Base-by-base conservation (phyloP, 2,888 invertebrate genomes). In the Tachina grossa region DNA sequence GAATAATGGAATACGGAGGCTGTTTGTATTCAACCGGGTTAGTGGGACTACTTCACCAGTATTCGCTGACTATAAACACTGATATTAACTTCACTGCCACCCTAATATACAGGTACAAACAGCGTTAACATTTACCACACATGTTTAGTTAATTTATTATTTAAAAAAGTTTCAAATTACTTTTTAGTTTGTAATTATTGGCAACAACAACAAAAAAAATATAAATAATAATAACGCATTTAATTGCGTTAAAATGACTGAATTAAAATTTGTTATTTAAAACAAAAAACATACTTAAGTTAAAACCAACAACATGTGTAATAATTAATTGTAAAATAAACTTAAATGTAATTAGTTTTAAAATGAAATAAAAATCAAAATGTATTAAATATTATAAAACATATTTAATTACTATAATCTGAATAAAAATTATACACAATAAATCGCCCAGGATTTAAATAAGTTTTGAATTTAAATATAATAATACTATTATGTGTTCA, bases 161-260 rank as follows among this genome's bases (percentile, higher is more conserved):
- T 6, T 72, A 55, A 72, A 47, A 65, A 49, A 61, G 10, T 71
- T 39, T 66, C 41, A 49, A 55, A 76, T 22, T 63, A 49, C 49
- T 74, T 39, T 51, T 82, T 63, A 71, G 51, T 69, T 71, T 69
- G 47, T 72, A 77, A 68, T 80, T 76, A 76, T 51, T 51, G 55
- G 45, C 22, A 63, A 14, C 43, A 45, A 68, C 53, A 43, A 43
- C n/a, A 63, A 53, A 47, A 59, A 53, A 51, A 2, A 45, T 6
- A 31, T 31, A 31, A 69, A 45, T 41, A 65, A 63, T 72, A 66
- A 80, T 88, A n/a, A n/a, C n/a, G 90, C 90, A 91, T 89, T 89
- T 89, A 89, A 89, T 89, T 90, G 90, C 90, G 90, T 89, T 89
- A 87, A 90, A 90, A 90, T 89, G 90, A 91, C 91, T 91, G 91